Evolutionary conservation across 2,888 invertebrate species (phyloP).

Genomic region (Stenotaenia linearis): DNA sequence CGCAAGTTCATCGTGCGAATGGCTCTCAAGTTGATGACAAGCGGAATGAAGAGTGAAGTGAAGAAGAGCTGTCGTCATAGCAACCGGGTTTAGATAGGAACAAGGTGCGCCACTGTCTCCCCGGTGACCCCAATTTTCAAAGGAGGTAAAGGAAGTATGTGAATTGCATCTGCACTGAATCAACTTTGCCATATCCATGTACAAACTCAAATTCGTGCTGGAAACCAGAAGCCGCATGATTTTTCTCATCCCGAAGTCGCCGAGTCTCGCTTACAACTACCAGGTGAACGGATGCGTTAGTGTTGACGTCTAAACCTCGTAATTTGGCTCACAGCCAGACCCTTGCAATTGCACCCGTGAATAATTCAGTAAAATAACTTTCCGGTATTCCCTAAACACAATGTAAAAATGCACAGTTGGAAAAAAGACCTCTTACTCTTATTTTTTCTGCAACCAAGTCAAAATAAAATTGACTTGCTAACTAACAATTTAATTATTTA

Average conservation of each 20-base stretch:
- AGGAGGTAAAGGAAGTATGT: neutral
- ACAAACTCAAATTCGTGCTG: neutral
- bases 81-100: neutral
- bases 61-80: neutral
- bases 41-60: conserved; percentile 12
- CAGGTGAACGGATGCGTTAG: neutral
- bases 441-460: no score
- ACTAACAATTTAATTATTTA: no score
- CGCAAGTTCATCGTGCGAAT: conserved; percentile 15
- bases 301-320: neutral
- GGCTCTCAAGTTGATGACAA: conserved; percentile 12
- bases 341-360: neutral
- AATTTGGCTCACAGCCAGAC: conserved; percentile 10
- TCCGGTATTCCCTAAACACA: neutral
- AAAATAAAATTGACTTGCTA: neutral
- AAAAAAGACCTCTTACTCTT: neutral
- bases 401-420: neutral
- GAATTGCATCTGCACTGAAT: neutral
- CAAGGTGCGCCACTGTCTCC: conserved; percentile 1
- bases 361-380: neutral
- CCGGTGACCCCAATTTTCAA: neutral
- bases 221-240: neutral
- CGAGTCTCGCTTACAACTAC: neutral
- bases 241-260: neutral
- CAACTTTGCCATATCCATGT: conserved; percentile 3